Conservation (phyloP, 2,113 vertebrate genomes). For the Ophiodon elongatus region DNA sequence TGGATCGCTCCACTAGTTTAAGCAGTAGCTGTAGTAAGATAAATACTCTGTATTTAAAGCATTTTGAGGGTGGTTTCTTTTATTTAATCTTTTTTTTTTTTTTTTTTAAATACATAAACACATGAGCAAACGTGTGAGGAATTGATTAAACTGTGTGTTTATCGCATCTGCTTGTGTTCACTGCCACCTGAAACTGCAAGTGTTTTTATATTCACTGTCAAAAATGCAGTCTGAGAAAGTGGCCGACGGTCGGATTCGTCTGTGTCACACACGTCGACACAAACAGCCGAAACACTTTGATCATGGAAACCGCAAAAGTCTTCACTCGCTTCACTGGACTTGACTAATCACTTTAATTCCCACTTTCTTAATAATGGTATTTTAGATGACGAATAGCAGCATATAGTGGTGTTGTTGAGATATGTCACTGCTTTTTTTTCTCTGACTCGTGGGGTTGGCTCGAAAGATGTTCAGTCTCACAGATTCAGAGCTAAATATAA, state of each 20-base stretch:
- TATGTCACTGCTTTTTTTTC: slow-evolving; percentile 22
- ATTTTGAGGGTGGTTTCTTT: too few relatives aligned
- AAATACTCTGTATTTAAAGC: too few relatives aligned
- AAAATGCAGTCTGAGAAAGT: slow-evolving; percentile 37
- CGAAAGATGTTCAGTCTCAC: slow-evolving; percentile 4
- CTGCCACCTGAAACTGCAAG: slow-evolving; percentile 73
- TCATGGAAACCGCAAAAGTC: slow-evolving; percentile 5
- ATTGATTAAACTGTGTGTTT: background rate
- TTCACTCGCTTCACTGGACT: slow-evolving; percentile 61
- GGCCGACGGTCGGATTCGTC: background rate
- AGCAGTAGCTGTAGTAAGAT: too few relatives aligned
- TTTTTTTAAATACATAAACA: too few relatives aligned
- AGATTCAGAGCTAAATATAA: slow-evolving; percentile 28
- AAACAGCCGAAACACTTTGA: slow-evolving; percentile 22
- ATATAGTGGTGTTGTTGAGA: slow-evolving; percentile 50
- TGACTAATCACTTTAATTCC: slow-evolving; percentile 57
- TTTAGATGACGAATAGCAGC: slow-evolving; percentile 48
- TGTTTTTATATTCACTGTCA: slow-evolving; percentile 58
- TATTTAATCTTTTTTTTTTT: too few relatives aligned
- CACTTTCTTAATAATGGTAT: slow-evolving; percentile 39
- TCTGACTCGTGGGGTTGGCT: slow-evolving; percentile 24
- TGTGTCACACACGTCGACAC: background rate
- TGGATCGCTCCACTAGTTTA: too few relatives aligned
- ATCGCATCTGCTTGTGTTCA: slow-evolving; percentile 7
- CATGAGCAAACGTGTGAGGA: background rate